Conservation (phyloP, 2,797 vertebrate genomes). For the Delichon dasypus region DNA sequence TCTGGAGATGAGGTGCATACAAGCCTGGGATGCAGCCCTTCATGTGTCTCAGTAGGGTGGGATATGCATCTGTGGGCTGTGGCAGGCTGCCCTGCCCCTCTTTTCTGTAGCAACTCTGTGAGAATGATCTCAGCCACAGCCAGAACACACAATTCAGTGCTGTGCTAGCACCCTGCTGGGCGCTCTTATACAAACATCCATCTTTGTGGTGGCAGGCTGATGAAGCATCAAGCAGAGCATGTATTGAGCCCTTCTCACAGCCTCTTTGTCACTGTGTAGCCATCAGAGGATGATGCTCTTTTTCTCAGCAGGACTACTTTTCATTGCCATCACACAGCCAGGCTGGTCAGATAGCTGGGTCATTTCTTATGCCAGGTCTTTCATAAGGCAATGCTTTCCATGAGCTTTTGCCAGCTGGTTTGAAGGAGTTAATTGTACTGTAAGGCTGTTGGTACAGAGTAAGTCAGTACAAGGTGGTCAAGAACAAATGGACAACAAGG, state of each 20-base stretch:
- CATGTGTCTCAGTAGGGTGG: fast-evolving
- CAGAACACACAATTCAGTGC: background rate
- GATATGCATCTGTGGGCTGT: background rate
- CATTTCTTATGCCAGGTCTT: background rate
- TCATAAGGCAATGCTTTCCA: background rate
- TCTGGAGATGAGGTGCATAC: background rate
- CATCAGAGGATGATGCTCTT: background rate
- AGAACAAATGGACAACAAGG: background rate
- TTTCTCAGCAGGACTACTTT: background rate
- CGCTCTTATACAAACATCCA: background rate
- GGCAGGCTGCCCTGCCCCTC: background rate
- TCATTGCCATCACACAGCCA: background rate
- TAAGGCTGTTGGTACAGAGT: background rate
- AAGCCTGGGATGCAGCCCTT: background rate
- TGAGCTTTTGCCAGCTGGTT: background rate
- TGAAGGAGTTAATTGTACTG: background rate
- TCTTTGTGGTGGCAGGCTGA: background rate
- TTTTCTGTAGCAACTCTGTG: background rate
- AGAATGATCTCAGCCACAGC: background rate
- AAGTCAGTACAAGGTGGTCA: background rate
- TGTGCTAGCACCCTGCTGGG: background rate
- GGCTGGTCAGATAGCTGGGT: background rate
- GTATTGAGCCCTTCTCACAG: background rate
- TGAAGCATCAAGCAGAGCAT: background rate
- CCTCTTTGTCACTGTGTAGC: background rate